Evolutionary conservation across 2,113 vertebrate genomes (phyloP).

Genomic region (Excalfactoria chinensis): DNA sequence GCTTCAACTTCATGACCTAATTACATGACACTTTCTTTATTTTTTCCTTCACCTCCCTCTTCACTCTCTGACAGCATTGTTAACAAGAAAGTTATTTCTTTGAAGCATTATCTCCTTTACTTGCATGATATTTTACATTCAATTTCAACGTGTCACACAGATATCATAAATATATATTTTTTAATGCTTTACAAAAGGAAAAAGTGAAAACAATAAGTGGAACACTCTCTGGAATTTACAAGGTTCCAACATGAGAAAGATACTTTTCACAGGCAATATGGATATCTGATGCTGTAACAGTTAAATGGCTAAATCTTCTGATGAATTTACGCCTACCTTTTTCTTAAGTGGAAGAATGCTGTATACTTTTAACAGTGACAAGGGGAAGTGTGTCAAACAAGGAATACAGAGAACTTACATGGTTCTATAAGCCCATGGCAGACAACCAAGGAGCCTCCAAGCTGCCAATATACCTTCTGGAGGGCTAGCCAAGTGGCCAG

Average conservation of each 20-base stretch:
- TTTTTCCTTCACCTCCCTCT: not conserved
- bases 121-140: not conserved
- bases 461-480: not conserved
- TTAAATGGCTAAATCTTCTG: not conserved
- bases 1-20: not conserved
- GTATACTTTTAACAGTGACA: not conserved
- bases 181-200: not conserved
- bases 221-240: not conserved
- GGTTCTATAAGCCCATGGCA: not conserved
- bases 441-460: not conserved
- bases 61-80: not conserved
- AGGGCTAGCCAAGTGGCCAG: not conserved
- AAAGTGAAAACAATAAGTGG: not conserved
- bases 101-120: not conserved
- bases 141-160: not conserved
- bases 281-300: fast-evolving
- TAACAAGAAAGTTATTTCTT: not conserved
- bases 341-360: not conserved
- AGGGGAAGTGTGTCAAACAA: not conserved
- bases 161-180: not conserved
- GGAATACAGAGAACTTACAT: not conserved
- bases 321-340: not conserved
- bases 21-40: not conserved
- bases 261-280: not conserved
- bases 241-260: not conserved